Evolutionary conservation across 2,888 invertebrate genomes (phyloP), one percentile per base, ranked within the genome.

Genomic region (Helobdella robusta): DNA sequence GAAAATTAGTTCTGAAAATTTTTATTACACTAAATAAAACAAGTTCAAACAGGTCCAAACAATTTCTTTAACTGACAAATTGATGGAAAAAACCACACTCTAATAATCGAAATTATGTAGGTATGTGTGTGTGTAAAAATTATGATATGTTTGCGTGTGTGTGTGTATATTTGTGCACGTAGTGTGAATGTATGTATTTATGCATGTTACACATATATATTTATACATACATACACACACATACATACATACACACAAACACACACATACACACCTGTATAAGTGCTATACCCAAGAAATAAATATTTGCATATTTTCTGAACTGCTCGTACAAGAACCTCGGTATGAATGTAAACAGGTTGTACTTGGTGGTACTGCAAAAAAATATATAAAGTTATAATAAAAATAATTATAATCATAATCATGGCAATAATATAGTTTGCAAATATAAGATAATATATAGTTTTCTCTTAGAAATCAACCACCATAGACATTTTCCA

Each of bases 301-400:
- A 99, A 79, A 95, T 89, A 83, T 99, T 99, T 75, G 95, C 93
- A 85, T 98, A 98, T 78, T 94, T 86, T 70, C 97, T 87, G 83
- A 99, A 98, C 83, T 99, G 98, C 83, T 99, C 98, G 82, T 94
- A 95, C 75, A 99, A 86, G 84, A 99, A 99, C 82, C 91, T 87
- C 69, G 97, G 97, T 78, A 97, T 81, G 84, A 99, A 99, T 56
- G 86, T 84, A 69, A 86, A 77, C 54, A 83, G 72, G 71, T 83
- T 85, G 84, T 99, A 99, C 83, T 98, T 99, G 80, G 95, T 95
- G 70, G 98, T 99, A 77, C 93, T 91, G 76, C 69, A 77, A n/a
- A n/a, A n/a, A n/a, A n/a, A n/a, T n/a, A n/a, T n/a, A n/a, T 76
- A 48, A 32, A 59, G 67, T 65, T 32, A 30, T 64, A 2, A 56